Evolutionary conservation across 2,113 vertebrate genomes (phyloP), one percentile per base, ranked within the genome.

Genomic region (Hiodon tergisus): DNA sequence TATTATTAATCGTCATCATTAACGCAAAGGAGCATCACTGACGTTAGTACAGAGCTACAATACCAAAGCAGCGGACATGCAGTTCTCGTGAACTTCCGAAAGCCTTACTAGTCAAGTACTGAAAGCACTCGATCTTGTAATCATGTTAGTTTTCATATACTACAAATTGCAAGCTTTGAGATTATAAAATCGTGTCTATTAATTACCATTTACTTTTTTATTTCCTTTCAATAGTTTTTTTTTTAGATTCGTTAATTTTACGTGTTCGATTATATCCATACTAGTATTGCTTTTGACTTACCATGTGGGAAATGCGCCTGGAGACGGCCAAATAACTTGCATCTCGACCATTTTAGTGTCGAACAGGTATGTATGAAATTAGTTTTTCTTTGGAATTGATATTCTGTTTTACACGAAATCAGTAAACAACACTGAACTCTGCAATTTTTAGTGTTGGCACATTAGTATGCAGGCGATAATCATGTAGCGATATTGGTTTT

Each of bases 291-390:
- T 66, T 72, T 50, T 58, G 76, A 47, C 62, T 77, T 53, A n/a
- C 69, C 76, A 77, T 59, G 76, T 77, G 76, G 69, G 14, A 66
- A 31, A n/a, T 59, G 10, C n/a, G 17, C 61, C 72, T 14, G 16
- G 50, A 53, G 8, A 9, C 16, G 31, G 58, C 59, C 13, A 2
- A 16, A 16, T 59, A 2, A n/a, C 52, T 72, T 62, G n/a, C n/a
- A 2, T 62, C 6, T 61, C n/a, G 31, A 54, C 31, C 52, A 16
- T n/a, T 47, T 17, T 31, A 31, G 31, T 31, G 31, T 31, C 31
- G 31, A 31, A 31, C 31, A 31, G 31, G 31, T 31, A 31, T 2
- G 31, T 31, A 31, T 31, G 31, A 31, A 31, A 31, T 31, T 31
- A 52, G 8, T 72, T 31, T 52, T 73, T 16, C 16, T 13, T 4